phyloP scores from a whole-genome alignment of 1,140 invertebrate genomes.

The Megathymus violae region DNA sequence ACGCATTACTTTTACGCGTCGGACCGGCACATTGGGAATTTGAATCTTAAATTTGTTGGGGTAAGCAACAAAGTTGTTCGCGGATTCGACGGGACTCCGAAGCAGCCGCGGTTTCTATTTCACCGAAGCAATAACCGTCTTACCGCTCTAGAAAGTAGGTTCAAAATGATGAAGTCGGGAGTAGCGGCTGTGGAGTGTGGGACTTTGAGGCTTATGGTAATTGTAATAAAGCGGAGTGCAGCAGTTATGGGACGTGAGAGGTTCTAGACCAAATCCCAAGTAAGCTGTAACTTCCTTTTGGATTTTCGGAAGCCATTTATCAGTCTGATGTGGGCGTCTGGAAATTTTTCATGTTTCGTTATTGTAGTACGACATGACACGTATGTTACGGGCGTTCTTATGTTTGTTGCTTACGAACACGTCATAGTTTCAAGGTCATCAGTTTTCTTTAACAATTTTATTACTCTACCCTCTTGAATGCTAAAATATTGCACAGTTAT shows the following conservation, averaged over 20 bases:
- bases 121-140: conserved; percentile 80
- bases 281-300: conserved; percentile 87
- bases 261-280: conserved; percentile 85
- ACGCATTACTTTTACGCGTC: conserved; percentile 74
- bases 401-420: conserved; percentile 57
- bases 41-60: conserved; percentile 58
- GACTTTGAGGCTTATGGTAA: conserved; percentile 83
- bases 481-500: neutral
- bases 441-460: conserved; percentile 3
- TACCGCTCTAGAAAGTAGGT: conserved; percentile 76
- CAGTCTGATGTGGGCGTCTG: conserved; percentile 84
- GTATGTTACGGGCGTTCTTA: conserved; percentile 57
- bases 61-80: conserved; percentile 67
- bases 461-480: neutral
- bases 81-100: conserved; percentile 52
- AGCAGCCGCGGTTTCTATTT: conserved; percentile 75
- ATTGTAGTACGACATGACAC: conserved; percentile 73
- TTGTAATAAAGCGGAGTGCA: conserved; percentile 84
- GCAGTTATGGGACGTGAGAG: conserved; percentile 83
- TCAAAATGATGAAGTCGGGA: conserved; percentile 77
- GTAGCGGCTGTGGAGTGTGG: conserved; percentile 69
- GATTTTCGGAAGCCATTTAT: conserved; percentile 87
- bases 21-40: conserved; percentile 48
- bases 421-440: conserved; percentile 57
- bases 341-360: conserved; percentile 84